A percentile compares a stretch with the other conserved stretches of the same genome.
Evolutionary conservation across 1,140 invertebrate genomes (phyloP).

Genomic region (Cherax quadricarinatus): DNA sequence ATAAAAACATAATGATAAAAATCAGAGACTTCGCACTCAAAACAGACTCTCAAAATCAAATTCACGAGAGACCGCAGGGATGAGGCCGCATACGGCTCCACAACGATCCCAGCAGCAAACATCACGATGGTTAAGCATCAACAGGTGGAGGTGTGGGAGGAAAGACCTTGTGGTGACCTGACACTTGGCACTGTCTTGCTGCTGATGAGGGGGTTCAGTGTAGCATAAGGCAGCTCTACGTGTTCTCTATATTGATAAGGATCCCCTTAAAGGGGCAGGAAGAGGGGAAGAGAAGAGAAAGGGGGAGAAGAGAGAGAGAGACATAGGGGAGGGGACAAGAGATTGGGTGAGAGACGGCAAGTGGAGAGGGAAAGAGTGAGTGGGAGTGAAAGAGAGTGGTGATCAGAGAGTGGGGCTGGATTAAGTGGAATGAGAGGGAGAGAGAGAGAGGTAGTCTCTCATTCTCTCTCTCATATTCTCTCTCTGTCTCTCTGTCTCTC

Average conservation of each 20-base stretch:
- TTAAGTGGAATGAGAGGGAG: not conserved
- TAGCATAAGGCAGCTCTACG: slow-evolving; percentile 26
- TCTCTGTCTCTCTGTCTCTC: no score
- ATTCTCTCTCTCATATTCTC: no score
- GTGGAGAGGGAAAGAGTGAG: not conserved
- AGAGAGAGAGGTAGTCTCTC: not conserved
- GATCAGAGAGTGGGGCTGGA: not conserved
- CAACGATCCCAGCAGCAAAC: not conserved
- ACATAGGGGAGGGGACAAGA: not conserved
- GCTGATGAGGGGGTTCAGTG: slow-evolving; percentile 28
- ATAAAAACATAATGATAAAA: not conserved
- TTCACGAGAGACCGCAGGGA: not conserved
- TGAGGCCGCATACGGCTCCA: not conserved
- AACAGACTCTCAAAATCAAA: slow-evolving; percentile 7
- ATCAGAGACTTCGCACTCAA: not conserved
- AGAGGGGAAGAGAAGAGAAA: not conserved
- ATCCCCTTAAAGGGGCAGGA: not conserved
- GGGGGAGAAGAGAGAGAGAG: not conserved
- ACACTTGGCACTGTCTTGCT: slow-evolving; percentile 8
- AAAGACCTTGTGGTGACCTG: not conserved
- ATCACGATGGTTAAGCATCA: not conserved
- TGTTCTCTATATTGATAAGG: slow-evolving; percentile 28
- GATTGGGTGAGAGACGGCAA: not conserved
- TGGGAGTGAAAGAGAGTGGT: not conserved
- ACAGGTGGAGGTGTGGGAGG: not conserved